These are phyloP conservation scores for Tetragonula clypearis DNA, from an alignment of 1,140 invertebrate genomes.

Conservation along the genomic window DNA sequence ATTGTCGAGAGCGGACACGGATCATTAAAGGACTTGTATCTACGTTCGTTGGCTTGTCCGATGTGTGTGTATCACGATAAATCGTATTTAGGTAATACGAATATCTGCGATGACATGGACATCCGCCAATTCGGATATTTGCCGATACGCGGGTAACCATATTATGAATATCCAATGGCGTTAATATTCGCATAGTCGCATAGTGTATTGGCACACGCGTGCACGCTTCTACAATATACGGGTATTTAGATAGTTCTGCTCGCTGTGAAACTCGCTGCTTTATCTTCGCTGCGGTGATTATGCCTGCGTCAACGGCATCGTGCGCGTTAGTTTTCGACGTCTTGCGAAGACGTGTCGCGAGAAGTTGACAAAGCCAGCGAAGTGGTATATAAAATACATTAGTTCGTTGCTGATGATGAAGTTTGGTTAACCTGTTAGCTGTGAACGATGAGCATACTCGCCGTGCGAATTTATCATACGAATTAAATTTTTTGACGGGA, in stretches of 20 bases:
- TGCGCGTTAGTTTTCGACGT: not conserved
- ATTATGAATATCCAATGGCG: constrained; percentile 51
- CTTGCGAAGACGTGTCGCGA: not conserved
- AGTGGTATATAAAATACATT: not conserved
- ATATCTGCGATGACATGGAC: constrained; percentile 52
- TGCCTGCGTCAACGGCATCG: no score
- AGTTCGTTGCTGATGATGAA: not conserved
- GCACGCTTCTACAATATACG: not conserved
- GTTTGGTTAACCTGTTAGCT: not conserved
- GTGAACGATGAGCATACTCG: no score
- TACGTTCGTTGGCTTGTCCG: not conserved
- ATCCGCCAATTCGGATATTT: constrained; percentile 56
- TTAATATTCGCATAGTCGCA: constrained; percentile 47
- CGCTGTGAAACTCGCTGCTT: constrained; percentile 7
- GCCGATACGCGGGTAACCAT: constrained; percentile 53
- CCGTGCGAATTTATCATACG: no score
- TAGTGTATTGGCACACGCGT: no score
- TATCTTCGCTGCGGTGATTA: not conserved
- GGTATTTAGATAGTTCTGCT: constrained; percentile 24
- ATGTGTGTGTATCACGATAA: constrained; percentile 28
- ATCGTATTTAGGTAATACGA: constrained; percentile 52
- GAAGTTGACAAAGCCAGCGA: not conserved
- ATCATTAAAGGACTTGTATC: constrained; percentile 23
- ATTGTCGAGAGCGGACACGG: not conserved
- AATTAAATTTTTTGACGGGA: no score